phyloP scores from a whole-genome alignment of 2,888 invertebrate species.

The Lochmaea crataegi region DNA sequence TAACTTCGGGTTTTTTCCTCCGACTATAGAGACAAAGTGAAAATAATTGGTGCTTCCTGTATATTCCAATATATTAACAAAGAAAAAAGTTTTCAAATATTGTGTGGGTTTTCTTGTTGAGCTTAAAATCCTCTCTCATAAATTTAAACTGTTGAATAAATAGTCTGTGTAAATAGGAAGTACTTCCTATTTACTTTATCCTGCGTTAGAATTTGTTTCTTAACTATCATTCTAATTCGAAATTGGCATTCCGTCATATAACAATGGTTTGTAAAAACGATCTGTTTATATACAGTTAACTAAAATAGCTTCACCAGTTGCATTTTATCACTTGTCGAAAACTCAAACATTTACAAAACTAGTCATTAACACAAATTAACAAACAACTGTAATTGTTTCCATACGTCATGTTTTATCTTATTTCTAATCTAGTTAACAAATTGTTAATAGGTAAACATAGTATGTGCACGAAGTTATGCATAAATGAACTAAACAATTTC shows the following conservation, averaged over 20 bases:
- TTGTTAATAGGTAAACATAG: too few species aligned
- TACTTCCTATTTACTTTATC: slow-evolving; percentile 15
- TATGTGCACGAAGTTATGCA: too few species aligned
- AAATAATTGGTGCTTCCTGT: too few species aligned
- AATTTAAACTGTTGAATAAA: slow-evolving; percentile 1
- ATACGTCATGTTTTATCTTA: neutral
- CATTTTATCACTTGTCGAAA: slow-evolving; percentile 21
- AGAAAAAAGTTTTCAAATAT: neutral
- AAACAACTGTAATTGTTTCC: neutral
- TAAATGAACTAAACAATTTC: too few species aligned
- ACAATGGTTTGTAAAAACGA: slow-evolving; percentile 30
- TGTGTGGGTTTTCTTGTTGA: neutral
- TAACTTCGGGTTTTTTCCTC: too few species aligned
- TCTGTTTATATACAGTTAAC: slow-evolving; percentile 26
- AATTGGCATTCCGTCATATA: slow-evolving; percentile 21
- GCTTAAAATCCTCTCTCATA: neutral
- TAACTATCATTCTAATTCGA: slow-evolving; percentile 16
- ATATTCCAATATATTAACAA: too few species aligned
- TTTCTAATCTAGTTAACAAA: too few species aligned
- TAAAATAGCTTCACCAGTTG: slow-evolving; percentile 21
- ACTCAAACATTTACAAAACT: slow-evolving; percentile 9
- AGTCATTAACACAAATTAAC: slow-evolving; percentile 14
- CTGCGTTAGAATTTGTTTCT: neutral
- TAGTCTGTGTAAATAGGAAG: slow-evolving; percentile 15
- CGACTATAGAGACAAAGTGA: too few species aligned